Evolutionary conservation across 2,888 invertebrate species (phyloP).

Genomic region (Cryptops parisi): DNA sequence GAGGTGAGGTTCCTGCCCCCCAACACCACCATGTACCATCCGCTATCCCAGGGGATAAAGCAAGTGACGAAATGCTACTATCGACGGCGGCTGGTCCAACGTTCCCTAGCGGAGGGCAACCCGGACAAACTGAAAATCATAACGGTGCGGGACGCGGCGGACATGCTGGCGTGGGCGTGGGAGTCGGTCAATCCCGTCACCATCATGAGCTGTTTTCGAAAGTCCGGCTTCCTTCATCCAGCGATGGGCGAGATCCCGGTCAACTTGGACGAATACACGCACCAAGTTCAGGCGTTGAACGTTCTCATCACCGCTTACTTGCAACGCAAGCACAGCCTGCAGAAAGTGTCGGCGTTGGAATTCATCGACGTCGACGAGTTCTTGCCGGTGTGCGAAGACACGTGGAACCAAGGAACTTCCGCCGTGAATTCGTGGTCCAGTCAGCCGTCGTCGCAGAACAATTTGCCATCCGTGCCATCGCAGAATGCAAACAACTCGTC

Average conservation of each 20-base stretch:
- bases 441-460: constrained; percentile 2
- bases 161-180: constrained; percentile 12
- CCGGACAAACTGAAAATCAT: constrained; percentile 10
- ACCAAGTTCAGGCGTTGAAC: constrained; percentile 11
- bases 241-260: constrained; percentile 12
- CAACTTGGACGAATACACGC: constrained; percentile 11
- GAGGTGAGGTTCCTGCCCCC: constrained; percentile 8
- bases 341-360: constrained; percentile 10
- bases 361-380: constrained; percentile 12
- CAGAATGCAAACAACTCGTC: background rate
- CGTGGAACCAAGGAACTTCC: constrained; percentile 9
- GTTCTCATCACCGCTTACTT: constrained; percentile 8
- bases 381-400: constrained; percentile 10
- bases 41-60: constrained; percentile 10
- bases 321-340: constrained; percentile 1
- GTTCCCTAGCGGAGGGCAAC: constrained; percentile 9
- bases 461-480: background rate
- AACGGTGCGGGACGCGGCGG: constrained; percentile 5
- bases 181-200: constrained; percentile 10
- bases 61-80: constrained; percentile 9
- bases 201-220: constrained; percentile 12
- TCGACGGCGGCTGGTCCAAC: constrained; percentile 9
- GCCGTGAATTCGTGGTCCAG: constrained; percentile 6
- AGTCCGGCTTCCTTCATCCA: constrained; percentile 11
- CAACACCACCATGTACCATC: constrained; percentile 11